phyloP scores from a whole-genome alignment of 2,113 vertebrate genomes.

The Phasianus colchicus region DNA sequence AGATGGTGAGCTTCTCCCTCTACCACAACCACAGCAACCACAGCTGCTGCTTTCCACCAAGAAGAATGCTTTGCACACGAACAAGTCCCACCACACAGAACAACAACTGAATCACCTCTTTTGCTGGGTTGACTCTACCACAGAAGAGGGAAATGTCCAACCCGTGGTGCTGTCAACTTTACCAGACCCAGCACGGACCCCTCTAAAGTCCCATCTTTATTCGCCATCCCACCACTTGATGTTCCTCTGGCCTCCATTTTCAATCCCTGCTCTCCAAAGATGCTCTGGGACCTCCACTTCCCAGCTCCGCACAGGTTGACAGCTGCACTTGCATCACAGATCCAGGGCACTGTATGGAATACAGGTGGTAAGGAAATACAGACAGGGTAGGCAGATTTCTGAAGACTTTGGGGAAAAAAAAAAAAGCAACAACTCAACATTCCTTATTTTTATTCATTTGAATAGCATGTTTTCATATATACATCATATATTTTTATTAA shows the following conservation, averaged over 20 bases:
- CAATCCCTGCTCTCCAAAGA: neutral
- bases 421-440: neutral
- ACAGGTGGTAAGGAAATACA: neutral
- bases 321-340: neutral
- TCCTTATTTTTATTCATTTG: neutral
- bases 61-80: neutral
- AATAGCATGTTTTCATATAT: neutral
- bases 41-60: neutral
- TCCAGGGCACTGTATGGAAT: neutral
- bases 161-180: fast-evolving
- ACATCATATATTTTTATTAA: neutral
- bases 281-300: neutral
- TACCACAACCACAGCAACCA: neutral
- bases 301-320: fast-evolving
- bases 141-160: neutral
- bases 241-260: neutral
- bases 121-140: neutral
- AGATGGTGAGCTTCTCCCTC: neutral
- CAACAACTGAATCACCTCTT: neutral
- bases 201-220: neutral
- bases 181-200: fast-evolving
- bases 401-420: neutral
- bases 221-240: neutral
- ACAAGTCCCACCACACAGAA: neutral
- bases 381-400: neutral